Conservation (phyloP, 92 coral and sea anemone species). For the Umimayanthus kanabou region DNA sequence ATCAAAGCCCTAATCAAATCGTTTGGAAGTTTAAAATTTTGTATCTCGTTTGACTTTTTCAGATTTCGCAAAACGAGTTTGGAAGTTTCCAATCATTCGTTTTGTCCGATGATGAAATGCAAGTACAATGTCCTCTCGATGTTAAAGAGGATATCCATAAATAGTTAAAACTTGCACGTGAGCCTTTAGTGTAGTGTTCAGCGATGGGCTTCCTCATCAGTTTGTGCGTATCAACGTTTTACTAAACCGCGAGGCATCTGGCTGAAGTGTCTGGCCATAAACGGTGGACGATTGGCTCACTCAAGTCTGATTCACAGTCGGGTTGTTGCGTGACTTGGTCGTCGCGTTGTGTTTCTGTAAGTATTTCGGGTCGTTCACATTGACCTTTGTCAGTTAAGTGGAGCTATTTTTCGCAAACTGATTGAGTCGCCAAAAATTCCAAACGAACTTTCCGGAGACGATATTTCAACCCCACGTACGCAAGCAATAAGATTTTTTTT, state of each 20-base stretch:
- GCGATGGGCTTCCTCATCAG: not conserved
- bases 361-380: not conserved
- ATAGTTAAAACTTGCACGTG: not conserved
- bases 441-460: not conserved
- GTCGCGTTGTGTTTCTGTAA: not conserved
- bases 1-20: not conserved
- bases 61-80: not conserved
- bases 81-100: not conserved
- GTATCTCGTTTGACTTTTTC: not conserved
- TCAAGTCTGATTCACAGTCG: not conserved
- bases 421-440: not conserved
- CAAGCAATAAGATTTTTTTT: not conserved
- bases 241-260: not conserved
- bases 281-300: not conserved
- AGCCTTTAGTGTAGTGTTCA: not conserved
- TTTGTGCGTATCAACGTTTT: not conserved
- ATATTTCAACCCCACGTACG: not conserved
- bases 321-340: not conserved
- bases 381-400: no score
- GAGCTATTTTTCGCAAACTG: not conserved
- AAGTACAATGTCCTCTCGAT: not conserved
- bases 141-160: conserved; percentile 5
- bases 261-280: conserved; percentile 2
- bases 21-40: not conserved
- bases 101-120: no score